These are phyloP conservation scores for Epinephelus cyanopodus DNA, from an alignment of 2,113 vertebrate species.

Conservation along the genomic window DNA sequence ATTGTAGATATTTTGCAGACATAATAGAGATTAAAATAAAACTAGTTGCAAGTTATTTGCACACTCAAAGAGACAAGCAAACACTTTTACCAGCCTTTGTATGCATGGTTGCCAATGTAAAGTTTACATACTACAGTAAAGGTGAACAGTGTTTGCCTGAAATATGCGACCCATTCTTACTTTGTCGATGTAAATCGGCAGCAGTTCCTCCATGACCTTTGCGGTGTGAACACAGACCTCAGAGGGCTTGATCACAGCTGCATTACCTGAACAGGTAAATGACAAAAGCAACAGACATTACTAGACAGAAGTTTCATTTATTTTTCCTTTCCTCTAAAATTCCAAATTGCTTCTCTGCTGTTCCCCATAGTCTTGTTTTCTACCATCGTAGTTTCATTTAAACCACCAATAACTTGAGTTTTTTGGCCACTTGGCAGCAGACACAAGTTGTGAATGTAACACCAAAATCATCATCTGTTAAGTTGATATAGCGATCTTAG, in stretches of 20 bases:
- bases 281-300: constrained; percentile 3
- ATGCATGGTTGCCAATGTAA: neutral
- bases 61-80: neutral
- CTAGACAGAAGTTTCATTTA: neutral
- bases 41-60: neutral
- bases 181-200: constrained; percentile 93
- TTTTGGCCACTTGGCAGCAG: neutral
- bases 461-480: neutral
- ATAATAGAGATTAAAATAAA: neutral
- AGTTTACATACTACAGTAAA: neutral
- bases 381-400: neutral
- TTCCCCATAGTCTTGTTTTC: neutral
- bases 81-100: neutral
- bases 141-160: neutral
- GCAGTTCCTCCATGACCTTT: constrained; percentile 86
- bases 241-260: constrained; percentile 92
- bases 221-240: constrained; percentile 91
- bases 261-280: constrained; percentile 88
- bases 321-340: neutral
- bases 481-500: neutral
- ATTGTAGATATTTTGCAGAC: neutral
- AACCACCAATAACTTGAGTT: neutral
- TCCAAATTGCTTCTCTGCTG: no score
- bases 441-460: neutral
- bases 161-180: constrained; percentile 76